Evolutionary conservation across 1,140 invertebrate genomes (phyloP).

Genomic region (Hormaphis cornu): DNA sequence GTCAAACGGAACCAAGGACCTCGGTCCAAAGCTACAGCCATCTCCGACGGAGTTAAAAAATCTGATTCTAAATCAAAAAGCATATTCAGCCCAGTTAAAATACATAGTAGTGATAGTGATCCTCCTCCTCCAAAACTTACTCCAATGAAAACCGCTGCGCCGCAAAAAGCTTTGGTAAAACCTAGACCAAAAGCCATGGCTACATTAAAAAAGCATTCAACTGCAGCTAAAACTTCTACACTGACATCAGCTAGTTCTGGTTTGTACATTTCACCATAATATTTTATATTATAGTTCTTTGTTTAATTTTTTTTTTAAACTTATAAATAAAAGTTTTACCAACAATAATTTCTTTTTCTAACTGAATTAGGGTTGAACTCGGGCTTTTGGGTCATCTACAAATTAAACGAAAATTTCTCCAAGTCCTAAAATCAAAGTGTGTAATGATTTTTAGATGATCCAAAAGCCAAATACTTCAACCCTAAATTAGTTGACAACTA

Average conservation of each 20-base stretch:
- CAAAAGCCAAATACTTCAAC: too few species aligned
- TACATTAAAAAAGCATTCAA: conserved; percentile 38
- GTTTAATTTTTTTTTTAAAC: background rate
- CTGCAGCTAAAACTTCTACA: conserved; percentile 43
- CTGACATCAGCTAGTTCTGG: conserved; percentile 43
- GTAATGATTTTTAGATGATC: too few species aligned
- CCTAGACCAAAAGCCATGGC: conserved; percentile 38
- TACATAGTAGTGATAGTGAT: conserved; percentile 57
- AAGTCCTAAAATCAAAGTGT: too few species aligned
- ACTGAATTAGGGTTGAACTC: background rate
- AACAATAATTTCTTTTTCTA: conserved; percentile 25
- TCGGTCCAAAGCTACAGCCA: conserved; percentile 32
- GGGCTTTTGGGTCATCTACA: too few species aligned
- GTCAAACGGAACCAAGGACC: conserved; percentile 33
- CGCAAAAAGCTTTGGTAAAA: conserved; percentile 39
- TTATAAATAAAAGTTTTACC: background rate
- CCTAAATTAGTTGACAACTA: too few species aligned
- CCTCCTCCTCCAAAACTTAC: conserved; percentile 41
- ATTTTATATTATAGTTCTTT: background rate
- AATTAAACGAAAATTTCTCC: too few species aligned
- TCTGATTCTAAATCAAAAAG: conserved; percentile 63
- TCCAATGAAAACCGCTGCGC: conserved; percentile 44
- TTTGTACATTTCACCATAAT: conserved; percentile 35
- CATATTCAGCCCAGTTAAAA: conserved; percentile 72
- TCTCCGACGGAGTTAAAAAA: conserved; percentile 40